Evolutionary conservation across 2,113 vertebrate species (phyloP).

Genomic region (Microcebus jonahi): DNA sequence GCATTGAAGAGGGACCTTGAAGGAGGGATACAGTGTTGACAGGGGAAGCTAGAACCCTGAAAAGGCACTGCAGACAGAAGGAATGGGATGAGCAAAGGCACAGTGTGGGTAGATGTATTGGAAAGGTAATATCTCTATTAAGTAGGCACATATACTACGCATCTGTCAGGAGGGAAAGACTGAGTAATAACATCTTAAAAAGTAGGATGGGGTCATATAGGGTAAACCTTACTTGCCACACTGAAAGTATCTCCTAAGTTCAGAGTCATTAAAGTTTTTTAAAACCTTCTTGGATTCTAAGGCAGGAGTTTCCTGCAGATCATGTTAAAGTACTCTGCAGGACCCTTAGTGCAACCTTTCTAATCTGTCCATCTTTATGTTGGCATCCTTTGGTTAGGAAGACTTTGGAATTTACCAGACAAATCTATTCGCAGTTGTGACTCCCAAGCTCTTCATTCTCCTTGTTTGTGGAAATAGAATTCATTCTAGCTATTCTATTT

Average conservation of each 20-base stretch:
- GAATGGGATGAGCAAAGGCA: no score
- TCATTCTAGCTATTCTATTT: neutral
- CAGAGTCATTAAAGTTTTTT: neutral
- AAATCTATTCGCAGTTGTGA: neutral
- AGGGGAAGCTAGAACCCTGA: neutral
- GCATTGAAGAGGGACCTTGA: neutral
- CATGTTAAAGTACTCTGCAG: neutral
- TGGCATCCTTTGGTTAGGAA: neutral
- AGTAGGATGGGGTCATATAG: no score
- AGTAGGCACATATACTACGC: no score
- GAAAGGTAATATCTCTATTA: neutral
- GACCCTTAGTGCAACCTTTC: fast-evolving
- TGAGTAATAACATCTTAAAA: neutral
- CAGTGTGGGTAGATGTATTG: neutral
- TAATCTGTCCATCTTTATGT: fast-evolving
- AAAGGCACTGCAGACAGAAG: neutral
- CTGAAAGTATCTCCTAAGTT: neutral
- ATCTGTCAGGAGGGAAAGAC: neutral
- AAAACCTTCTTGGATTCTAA: neutral
- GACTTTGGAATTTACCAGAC: neutral
- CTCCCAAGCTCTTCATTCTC: neutral
- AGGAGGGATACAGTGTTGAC: neutral
- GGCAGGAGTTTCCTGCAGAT: neutral
- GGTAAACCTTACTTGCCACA: neutral
- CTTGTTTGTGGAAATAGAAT: neutral